These are phyloP conservation scores for Bombycilla garrulus DNA, from an alignment of 2,113 vertebrate species.

Conservation along the genomic window DNA sequence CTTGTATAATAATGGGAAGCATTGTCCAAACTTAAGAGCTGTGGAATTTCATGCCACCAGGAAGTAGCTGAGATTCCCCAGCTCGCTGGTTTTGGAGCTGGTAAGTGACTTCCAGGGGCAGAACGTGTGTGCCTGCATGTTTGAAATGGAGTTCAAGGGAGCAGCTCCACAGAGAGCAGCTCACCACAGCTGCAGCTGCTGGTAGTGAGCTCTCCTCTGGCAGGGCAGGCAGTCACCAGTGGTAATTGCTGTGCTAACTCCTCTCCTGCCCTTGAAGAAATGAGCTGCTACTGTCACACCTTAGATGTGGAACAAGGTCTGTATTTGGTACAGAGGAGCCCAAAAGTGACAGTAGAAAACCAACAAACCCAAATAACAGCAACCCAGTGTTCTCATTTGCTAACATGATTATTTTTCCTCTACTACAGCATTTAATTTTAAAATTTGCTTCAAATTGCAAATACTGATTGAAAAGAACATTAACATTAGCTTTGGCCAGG, in stretches of 20 bases:
- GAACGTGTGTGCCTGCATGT: not conserved
- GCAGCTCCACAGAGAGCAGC: not conserved
- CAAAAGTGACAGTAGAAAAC: not conserved
- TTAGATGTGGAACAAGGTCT: not conserved
- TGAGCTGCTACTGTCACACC: not conserved
- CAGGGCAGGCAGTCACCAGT: not conserved
- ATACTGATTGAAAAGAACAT: not conserved
- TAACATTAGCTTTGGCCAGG: not conserved
- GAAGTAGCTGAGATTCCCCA: not conserved
- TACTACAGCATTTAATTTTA: not conserved
- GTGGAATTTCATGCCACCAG: not conserved
- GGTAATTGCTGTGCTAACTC: not conserved
- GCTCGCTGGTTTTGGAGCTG: not conserved
- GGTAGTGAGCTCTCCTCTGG: not conserved
- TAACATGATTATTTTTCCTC: not conserved
- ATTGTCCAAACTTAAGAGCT: not conserved
- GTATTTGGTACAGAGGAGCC: not conserved
- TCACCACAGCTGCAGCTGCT: not conserved
- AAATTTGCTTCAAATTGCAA: not conserved
- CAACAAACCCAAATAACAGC: not conserved
- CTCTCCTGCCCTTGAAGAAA: not conserved
- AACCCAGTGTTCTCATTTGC: not conserved
- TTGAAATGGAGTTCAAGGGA: not conserved
- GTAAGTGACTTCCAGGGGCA: not conserved
- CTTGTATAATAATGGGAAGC: fast-evolving